These are phyloP conservation scores for Bovichtus diacanthus DNA, from an alignment of 2,797 vertebrate genomes.

Conservation along the genomic window DNA sequence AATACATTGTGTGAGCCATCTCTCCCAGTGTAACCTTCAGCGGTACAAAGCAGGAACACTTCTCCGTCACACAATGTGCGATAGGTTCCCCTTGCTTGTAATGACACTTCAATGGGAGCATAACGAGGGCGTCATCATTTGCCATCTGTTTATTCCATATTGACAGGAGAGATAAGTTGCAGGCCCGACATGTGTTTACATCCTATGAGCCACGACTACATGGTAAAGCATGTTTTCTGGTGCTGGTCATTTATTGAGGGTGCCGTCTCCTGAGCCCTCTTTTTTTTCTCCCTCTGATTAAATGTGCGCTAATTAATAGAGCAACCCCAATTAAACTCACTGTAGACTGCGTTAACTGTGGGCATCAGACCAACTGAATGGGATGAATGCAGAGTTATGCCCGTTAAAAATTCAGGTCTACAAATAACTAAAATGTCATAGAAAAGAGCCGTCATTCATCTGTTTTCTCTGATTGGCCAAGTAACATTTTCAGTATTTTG, in stretches of 20 bases:
- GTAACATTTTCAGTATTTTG: neutral
- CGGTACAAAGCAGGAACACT: neutral
- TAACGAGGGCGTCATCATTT: conserved; percentile 2
- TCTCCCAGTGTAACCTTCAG: conserved; percentile 41
- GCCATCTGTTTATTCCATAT: conserved; percentile 31
- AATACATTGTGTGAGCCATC: conserved; percentile 30
- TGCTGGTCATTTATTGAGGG: conserved; percentile 23
- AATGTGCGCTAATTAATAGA: conserved; percentile 26
- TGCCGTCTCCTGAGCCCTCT: conserved; percentile 4
- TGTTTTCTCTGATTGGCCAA: neutral
- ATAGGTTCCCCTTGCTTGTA: neutral
- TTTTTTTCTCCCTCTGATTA: conserved; percentile 8
- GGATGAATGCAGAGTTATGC: neutral
- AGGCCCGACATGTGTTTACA: conserved; percentile 7
- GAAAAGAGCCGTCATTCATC: no score
- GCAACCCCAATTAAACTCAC: conserved; percentile 16
- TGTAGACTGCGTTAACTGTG: neutral
- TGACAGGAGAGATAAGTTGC: conserved; percentile 6
- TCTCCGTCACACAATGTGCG: conserved; percentile 4
- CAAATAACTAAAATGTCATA: no score
- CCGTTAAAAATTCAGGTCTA: no score
- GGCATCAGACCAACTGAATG: neutral
- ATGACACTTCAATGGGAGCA: neutral
- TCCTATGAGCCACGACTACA: conserved; percentile 4
- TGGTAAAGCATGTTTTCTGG: neutral